Evolutionary conservation across 2,113 vertebrate species (phyloP).

Genomic region (Zingel zingel): DNA sequence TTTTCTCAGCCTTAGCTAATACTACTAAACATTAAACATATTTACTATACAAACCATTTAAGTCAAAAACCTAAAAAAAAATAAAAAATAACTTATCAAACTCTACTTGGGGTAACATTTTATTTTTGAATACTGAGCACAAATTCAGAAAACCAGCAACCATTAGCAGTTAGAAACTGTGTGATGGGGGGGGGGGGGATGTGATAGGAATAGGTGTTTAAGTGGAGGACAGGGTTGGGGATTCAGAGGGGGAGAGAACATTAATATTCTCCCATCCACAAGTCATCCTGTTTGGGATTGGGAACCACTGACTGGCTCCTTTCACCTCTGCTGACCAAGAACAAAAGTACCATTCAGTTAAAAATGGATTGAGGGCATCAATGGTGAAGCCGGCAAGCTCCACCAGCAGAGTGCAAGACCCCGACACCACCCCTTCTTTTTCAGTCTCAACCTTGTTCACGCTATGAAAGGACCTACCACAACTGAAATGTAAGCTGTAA

Average conservation of each 20-base stretch:
- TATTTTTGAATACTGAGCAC: not conserved
- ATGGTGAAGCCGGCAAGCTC: conserved; percentile 85
- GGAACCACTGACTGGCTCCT: conserved; percentile 93
- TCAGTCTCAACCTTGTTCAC: conserved; percentile 79
- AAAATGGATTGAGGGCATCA: conserved; percentile 90
- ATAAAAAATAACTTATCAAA: not conserved
- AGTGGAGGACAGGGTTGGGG: conserved; percentile 42
- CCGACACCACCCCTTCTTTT: conserved; percentile 80
- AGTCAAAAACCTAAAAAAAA: not conserved
- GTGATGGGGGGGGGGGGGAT: not conserved
- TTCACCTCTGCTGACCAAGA: conserved; percentile 96
- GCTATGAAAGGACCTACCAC: conserved; percentile 84
- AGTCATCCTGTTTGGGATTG: conserved; percentile 86
- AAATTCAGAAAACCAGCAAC: conserved; percentile 9
- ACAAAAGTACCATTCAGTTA: conserved; percentile 97
- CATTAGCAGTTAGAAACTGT: conserved; percentile 15
- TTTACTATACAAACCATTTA: not conserved
- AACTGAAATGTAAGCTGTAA: conserved; percentile 84
- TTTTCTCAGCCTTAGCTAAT: too few species aligned
- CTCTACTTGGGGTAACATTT: not conserved
- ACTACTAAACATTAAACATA: not conserved
- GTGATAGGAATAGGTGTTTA: conserved; percentile 1
- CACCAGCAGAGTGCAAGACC: conserved; percentile 89
- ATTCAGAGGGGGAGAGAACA: not conserved
- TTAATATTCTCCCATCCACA: conserved; percentile 75